Percentiles rank a stretch among this genome's conserved stretches.
phyloP scores from a whole-genome alignment of 2,888 invertebrate species.

The Mylabris sibirica region DNA sequence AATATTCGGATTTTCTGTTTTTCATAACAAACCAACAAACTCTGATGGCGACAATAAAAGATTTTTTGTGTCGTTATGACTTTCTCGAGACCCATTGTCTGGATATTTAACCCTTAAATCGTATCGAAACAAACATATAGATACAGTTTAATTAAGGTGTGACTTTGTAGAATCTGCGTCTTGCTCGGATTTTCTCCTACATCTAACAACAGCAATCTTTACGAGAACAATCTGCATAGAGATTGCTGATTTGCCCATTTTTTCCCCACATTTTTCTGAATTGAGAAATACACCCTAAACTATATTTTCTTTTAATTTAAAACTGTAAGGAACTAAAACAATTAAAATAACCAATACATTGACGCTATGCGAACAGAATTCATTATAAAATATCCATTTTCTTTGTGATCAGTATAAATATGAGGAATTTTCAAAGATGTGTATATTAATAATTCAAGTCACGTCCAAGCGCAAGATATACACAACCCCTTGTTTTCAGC shows the following conservation, averaged over 20 bases:
- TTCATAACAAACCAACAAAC: neutral
- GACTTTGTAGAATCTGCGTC: neutral
- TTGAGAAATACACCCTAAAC: neutral
- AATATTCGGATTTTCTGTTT: neutral
- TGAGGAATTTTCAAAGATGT: neutral
- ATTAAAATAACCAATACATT: too few relatives aligned
- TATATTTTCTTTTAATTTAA: too few relatives aligned
- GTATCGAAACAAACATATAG: neutral
- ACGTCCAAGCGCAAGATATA: conserved; percentile 8
- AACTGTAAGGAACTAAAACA: too few relatives aligned
- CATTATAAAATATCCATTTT: conserved; percentile 19
- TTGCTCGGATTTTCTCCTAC: neutral
- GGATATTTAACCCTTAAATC: neutral
- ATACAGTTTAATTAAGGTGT: neutral
- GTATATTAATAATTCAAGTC: conserved; percentile 23
- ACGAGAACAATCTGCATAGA: conserved; percentile 8
- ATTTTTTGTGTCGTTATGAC: neutral
- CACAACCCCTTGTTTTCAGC: neutral
- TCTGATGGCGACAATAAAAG: neutral
- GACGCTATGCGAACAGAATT: conserved; percentile 22
- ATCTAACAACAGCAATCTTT: neutral
- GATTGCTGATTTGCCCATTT: neutral
- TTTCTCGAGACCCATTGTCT: neutral
- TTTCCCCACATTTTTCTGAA: neutral
- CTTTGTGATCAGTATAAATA: neutral